Base-by-base conservation (phyloP, 2,113 vertebrate genomes). In the Osmerus eperlanus region DNA sequence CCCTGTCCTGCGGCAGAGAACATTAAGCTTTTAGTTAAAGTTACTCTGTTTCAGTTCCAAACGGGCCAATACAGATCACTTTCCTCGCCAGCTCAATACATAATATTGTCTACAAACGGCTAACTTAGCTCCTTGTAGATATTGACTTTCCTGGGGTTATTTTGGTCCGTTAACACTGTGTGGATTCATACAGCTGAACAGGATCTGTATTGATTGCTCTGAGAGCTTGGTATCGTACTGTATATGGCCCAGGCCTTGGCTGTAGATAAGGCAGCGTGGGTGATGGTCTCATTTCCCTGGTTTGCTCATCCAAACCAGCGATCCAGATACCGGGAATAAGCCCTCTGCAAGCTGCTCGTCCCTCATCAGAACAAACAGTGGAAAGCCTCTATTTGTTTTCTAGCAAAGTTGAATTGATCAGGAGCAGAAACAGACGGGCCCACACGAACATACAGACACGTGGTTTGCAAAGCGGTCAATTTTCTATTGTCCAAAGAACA, bases 201-300 rank as follows among this genome's bases (percentile, higher is more conserved):
- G 1, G 75, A 66, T 70, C 60, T 68, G 78, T 78, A 89, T 87
- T 78, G 83, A 90, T 84, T 16, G 3, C 75, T 59, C 67, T 19
- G 72, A 18, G 62, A 64, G 25, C 29, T 64, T 16, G 52, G 16
- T 63, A 36, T 69, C 68, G 80, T 19, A 65, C 52, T 21, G 25
- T 73, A 73, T 75, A 76, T 81, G 81, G 79, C 80, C 65, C 36
- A 59, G 71, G 47, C 65, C 65, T 80, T 8, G 19, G 11, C 75
- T 74, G 77, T 83, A 79, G 82, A 77, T 80, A 76, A 52, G 65
- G 36, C 68, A n/a, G 19, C 70, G 68, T 71, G 69, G 85, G 61
- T 74, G 80, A 82, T 41, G 59, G 28, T 2, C 19, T 72, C 53
- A 52, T 51, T 52, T 81, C 56, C 68, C 70, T 56, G 75, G 65